These are phyloP conservation scores for Parauchenoglanis ngamensis DNA, from an alignment of 2,797 vertebrate species.

Conservation along the genomic window DNA sequence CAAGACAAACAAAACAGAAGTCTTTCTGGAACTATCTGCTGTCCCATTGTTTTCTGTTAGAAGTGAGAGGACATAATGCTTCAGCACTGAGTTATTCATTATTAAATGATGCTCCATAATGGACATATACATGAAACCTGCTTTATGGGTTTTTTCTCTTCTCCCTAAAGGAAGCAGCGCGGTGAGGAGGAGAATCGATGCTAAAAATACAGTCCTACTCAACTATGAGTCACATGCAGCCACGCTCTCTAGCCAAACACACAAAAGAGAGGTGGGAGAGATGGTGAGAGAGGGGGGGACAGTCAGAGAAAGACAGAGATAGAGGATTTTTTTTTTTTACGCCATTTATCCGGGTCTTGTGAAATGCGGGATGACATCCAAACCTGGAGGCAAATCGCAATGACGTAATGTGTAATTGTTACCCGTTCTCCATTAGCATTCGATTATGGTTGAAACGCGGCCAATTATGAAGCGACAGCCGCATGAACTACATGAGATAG, in stretches of 20 bases:
- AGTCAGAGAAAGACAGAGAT: slow-evolving; percentile 25
- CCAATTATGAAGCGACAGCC: slow-evolving; percentile 62
- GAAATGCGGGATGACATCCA: slow-evolving; percentile 57
- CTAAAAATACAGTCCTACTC: slow-evolving; percentile 71
- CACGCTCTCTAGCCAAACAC: slow-evolving; percentile 48
- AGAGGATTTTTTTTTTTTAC: slow-evolving; percentile 29
- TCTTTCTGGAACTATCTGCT: not conserved
- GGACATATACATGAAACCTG: slow-evolving; percentile 22
- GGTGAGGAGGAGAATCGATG: slow-evolving; percentile 42
- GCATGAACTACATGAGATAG: slow-evolving; percentile 43
- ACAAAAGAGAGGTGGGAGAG: slow-evolving; percentile 49
- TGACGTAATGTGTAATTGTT: slow-evolving; percentile 70
- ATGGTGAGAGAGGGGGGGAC: slow-evolving; percentile 18
- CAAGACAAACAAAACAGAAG: not conserved
- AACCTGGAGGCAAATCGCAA: slow-evolving; percentile 54
- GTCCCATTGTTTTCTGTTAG: not conserved
- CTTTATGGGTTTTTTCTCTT: slow-evolving; percentile 31
- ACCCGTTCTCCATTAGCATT: slow-evolving; percentile 60
- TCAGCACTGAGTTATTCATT: not conserved
- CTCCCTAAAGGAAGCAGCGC: slow-evolving; percentile 40
- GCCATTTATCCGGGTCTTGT: slow-evolving; percentile 28
- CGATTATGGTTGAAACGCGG: slow-evolving; percentile 58
- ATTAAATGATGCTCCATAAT: slow-evolving; percentile 47
- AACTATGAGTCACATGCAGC: slow-evolving; percentile 62
- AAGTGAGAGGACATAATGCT: slow-evolving; percentile 11